These are phyloP conservation scores for Gallinago undulata DNA, from an alignment of 2,113 vertebrate genomes.

Conservation along the genomic window DNA sequence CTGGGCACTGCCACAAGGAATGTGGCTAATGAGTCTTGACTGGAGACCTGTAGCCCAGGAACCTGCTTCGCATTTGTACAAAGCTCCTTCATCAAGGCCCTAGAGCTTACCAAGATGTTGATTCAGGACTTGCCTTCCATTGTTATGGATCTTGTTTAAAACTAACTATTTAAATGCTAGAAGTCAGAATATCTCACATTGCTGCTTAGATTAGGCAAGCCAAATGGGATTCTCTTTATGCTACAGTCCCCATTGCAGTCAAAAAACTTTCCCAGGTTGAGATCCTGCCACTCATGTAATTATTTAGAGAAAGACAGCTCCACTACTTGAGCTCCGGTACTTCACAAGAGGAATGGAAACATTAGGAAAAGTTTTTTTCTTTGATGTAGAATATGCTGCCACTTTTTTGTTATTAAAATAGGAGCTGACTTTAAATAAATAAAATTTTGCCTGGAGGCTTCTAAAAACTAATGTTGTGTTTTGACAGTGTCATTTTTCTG, in stretches of 20 bases:
- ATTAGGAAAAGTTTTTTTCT: conserved; percentile 75
- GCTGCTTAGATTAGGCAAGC: conserved; percentile 20
- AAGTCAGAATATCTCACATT: neutral
- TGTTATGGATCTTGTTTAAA: conserved; percentile 19
- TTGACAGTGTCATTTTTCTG: conserved; percentile 73
- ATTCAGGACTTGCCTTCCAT: neutral
- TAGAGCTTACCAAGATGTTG: neutral
- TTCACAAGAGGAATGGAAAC: conserved; percentile 73
- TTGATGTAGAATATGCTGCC: conserved; percentile 72
- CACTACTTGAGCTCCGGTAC: conserved; percentile 26
- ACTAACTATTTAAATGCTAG: conserved; percentile 20
- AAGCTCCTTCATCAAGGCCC: neutral
- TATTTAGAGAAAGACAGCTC: conserved; percentile 56
- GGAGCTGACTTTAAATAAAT: conserved; percentile 81
- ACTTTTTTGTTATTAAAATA: conserved; percentile 77
- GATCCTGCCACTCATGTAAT: conserved; percentile 57
- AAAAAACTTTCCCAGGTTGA: conserved; percentile 62
- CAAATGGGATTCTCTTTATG: conserved; percentile 30
- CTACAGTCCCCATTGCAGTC: conserved; percentile 37
- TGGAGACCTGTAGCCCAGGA: neutral
- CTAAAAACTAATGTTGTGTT: conserved; percentile 75
- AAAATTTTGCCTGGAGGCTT: conserved; percentile 76
- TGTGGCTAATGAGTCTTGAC: neutral
- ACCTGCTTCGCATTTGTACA: neutral
- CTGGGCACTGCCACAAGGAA: neutral